These are phyloP conservation scores for Tolypeutes matacus DNA, from an alignment of 2,797 vertebrate species.

Conservation along the genomic window DNA sequence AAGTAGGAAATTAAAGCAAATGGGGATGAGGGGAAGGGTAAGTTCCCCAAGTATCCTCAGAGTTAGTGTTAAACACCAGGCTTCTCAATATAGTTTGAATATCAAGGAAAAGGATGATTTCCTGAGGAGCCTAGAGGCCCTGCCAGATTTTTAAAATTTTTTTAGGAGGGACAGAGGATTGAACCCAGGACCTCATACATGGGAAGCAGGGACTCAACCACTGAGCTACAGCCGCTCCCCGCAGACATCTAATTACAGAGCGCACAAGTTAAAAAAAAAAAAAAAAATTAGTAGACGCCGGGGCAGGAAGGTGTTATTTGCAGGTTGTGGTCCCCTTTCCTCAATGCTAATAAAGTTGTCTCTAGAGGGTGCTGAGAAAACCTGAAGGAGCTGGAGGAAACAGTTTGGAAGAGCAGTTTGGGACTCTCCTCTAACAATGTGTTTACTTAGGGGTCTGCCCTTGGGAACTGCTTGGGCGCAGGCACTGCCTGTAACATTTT, in stretches of 20 bases:
- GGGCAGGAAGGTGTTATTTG: background rate
- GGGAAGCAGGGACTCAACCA: too few relatives aligned
- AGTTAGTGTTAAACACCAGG: background rate
- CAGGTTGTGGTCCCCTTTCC: background rate
- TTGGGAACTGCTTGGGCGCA: background rate
- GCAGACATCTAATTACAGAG: background rate
- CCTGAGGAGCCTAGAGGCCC: background rate
- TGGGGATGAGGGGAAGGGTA: background rate
- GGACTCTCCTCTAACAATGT: background rate
- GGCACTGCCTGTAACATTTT: background rate
- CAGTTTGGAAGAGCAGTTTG: conserved; percentile 15
- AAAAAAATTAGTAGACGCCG: background rate
- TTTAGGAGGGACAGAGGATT: too few relatives aligned
- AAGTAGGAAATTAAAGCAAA: conserved; percentile 43
- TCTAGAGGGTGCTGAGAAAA: background rate
- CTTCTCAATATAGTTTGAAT: background rate
- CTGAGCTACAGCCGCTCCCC: too few relatives aligned
- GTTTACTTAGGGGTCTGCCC: background rate
- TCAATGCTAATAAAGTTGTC: background rate
- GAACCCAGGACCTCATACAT: too few relatives aligned
- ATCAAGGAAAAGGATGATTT: background rate
- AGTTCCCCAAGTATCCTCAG: background rate
- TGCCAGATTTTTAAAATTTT: background rate
- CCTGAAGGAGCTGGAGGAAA: background rate
- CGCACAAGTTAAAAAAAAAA: background rate